phyloP scores from a whole-genome alignment of 2,113 vertebrate genomes.

The Piaya cayana region DNA sequence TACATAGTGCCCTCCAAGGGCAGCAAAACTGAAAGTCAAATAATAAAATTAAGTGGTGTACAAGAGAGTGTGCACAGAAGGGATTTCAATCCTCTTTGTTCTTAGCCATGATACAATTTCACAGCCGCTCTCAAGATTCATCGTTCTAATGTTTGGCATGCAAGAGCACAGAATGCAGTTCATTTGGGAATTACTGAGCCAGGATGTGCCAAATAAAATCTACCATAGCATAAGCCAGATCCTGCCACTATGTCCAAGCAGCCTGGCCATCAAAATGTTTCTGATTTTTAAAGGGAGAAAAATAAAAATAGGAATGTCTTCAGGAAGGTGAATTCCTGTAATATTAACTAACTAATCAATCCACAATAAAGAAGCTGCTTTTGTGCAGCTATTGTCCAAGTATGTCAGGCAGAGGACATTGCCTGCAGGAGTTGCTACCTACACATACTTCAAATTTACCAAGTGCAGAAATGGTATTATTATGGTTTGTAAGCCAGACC shows the following conservation, averaged over 20 bases:
- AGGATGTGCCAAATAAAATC: conserved; percentile 16
- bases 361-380: background rate
- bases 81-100: conserved; percentile 48
- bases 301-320: background rate
- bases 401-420: background rate
- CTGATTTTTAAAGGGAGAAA: background rate
- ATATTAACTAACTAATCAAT: background rate
- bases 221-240: background rate
- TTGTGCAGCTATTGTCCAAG: background rate
- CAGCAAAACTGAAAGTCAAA: conserved; percentile 41
- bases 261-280: background rate
- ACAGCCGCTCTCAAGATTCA: conserved; percentile 37
- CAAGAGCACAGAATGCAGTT: conserved; percentile 25
- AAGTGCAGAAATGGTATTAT: background rate
- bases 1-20: conserved; percentile 46
- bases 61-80: conserved; percentile 2
- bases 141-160: conserved; percentile 32
- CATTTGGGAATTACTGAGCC: conserved; percentile 24
- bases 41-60: conserved; percentile 49
- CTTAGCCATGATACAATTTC: conserved; percentile 39
- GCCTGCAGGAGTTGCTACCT: conserved; percentile 8
- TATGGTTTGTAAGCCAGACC: conserved; percentile 24
- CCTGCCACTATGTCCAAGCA: background rate
- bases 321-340: background rate
- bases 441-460: background rate